Evolutionary conservation across 2,113 vertebrate genomes (phyloP).

Genomic region (Anser cygnoides): DNA sequence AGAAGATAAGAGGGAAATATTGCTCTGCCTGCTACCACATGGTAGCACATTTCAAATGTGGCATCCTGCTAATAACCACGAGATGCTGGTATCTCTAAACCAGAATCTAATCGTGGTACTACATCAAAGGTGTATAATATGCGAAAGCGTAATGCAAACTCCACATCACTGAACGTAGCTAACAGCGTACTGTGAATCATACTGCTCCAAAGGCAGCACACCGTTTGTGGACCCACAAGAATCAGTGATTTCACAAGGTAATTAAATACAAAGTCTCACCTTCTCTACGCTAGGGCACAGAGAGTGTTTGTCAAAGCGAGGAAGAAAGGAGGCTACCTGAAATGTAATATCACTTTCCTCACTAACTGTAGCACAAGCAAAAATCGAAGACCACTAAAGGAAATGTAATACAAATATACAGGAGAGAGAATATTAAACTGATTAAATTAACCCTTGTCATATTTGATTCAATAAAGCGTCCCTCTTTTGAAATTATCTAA

Average conservation of each 20-base stretch:
- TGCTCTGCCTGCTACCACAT: neutral
- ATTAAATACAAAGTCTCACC: neutral
- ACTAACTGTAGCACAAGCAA: neutral
- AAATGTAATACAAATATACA: neutral
- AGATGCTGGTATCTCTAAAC: neutral
- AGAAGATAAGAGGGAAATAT: neutral
- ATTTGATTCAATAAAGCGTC: neutral
- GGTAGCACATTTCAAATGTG: neutral
- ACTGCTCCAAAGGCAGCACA: neutral
- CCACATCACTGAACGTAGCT: neutral
- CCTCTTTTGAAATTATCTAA: constrained; percentile 2
- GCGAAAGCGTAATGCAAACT: neutral
- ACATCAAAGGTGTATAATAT: neutral
- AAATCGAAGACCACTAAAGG: neutral
- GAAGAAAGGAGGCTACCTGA: neutral
- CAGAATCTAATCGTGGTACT: neutral
- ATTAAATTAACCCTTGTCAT: constrained; percentile 8
- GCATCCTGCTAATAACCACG: neutral
- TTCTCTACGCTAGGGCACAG: neutral
- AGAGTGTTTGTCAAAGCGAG: neutral
- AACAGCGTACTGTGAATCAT: fast-evolving
- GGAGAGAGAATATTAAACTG: neutral
- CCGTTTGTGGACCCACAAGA: neutral
- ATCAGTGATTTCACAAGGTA: neutral
- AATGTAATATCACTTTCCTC: neutral